Evolutionary conservation across 2,797 vertebrate genomes (phyloP).

Genomic region (Furcifer pardalis): DNA sequence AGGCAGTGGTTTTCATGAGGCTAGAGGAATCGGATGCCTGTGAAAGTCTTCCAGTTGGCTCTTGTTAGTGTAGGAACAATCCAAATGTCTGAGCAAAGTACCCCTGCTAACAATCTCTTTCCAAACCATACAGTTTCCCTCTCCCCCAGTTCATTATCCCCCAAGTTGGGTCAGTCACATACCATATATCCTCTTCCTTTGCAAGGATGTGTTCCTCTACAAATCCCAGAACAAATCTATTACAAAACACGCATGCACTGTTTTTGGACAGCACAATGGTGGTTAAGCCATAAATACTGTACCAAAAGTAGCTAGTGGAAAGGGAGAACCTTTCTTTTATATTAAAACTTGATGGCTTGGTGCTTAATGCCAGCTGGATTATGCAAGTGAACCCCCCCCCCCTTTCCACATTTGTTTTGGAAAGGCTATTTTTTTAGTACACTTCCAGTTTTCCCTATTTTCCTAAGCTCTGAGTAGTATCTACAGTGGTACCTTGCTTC

Average conservation of each 20-base stretch:
- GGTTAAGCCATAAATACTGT: constrained; percentile 58
- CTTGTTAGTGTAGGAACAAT: neutral
- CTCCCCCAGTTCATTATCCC: neutral
- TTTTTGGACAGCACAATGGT: constrained; percentile 44
- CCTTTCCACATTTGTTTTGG: neutral
- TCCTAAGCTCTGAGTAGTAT: constrained; percentile 44
- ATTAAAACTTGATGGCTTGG: constrained; percentile 28
- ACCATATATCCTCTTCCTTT: neutral
- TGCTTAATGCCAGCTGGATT: constrained; percentile 43
- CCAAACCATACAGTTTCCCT: neutral
- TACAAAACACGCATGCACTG: constrained; percentile 38
- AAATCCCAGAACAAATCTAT: constrained; percentile 35
- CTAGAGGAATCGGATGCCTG: neutral
- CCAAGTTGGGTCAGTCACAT: neutral
- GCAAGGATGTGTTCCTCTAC: constrained; percentile 43
- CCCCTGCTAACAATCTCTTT: neutral
- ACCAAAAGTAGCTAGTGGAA: constrained; percentile 39
- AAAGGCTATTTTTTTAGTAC: constrained; percentile 31
- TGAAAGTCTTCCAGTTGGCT: neutral
- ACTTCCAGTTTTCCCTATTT: constrained; percentile 47
- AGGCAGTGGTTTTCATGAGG: neutral
- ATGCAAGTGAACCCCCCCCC: neutral
- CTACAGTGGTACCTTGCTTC: no score
- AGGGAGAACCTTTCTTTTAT: constrained; percentile 38
- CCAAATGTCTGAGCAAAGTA: neutral